A percentile compares a stretch with the other conserved stretches of the same genome.
Evolutionary conservation across 2,888 invertebrate genomes (phyloP).

Genomic region (Apotomis betuletana): DNA sequence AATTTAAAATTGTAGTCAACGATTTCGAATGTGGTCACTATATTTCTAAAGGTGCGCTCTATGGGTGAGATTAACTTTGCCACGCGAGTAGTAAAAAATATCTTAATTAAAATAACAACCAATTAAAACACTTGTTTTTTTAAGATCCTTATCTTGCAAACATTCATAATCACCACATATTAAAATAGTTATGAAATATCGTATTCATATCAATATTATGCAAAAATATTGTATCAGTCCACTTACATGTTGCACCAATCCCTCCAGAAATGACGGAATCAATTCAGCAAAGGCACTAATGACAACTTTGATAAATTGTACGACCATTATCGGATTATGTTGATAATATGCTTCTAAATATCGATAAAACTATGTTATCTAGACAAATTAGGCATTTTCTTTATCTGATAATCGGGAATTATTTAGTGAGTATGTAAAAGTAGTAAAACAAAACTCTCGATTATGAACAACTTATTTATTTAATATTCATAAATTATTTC

Average conservation of each 20-base stretch:
- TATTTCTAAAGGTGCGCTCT: no score
- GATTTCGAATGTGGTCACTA: no score
- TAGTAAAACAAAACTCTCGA: not conserved
- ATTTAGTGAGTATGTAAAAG: not conserved
- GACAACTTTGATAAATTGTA: slow-evolving; percentile 28
- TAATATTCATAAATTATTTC: not conserved
- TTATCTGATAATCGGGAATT: not conserved
- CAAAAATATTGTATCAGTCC: not conserved
- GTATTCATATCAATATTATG: not conserved
- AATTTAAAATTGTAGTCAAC: no score
- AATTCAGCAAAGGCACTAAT: slow-evolving; percentile 12
- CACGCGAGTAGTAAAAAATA: no score
- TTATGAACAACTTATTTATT: slow-evolving; percentile 5
- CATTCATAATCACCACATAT: not conserved
- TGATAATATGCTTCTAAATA: slow-evolving; percentile 19
- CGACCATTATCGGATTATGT: slow-evolving; percentile 28
- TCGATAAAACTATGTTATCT: slow-evolving; percentile 27
- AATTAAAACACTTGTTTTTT: no score
- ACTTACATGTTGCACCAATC: slow-evolving; percentile 22
- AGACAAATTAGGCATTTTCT: slow-evolving; percentile 18
- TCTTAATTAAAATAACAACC: no score
- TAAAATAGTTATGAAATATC: not conserved
- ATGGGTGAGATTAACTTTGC: no score
- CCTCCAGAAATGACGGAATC: slow-evolving; percentile 24
- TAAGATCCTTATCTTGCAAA: no score